Base-by-base conservation (phyloP, 64 coral and sea anemone genomes). In the Montipora efflorescens region DNA sequence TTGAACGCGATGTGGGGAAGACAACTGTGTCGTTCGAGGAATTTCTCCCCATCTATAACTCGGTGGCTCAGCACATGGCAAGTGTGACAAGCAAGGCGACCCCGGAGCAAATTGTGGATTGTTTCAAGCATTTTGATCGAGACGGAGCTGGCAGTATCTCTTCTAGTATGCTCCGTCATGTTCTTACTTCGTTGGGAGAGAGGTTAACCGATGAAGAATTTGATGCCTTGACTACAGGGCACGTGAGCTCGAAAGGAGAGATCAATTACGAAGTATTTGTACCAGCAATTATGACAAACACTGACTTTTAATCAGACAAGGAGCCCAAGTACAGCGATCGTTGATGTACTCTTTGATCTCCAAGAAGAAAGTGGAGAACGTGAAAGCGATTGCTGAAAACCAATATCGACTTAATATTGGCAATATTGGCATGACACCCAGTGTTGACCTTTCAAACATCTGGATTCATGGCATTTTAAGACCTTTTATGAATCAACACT, bases 71-170 rank as follows among this genome's bases (percentile, higher is more conserved):
- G 70, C 97, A 95, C 72, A 92, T 90, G 46, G 48, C 89, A 2
- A 89, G 84, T n/a, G 93, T 87, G 2, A 78, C 75, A 5, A 89
- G 96, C 47, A 98, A 93, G 43, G 71, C 87, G 0, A 91, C 83
- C 14, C 88, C 94, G 4, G 97, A 99, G 67, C 90, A 92, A 12
- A 91, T 99, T n/a, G 91, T 94, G 50, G 97, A 99, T 78, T 96
- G 97, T 87, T 90, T 99, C 47, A 95, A 95, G 48, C 92, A 99
- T 55, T 99, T 99, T 59, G 97, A 99, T 77, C 81, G 95, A 16
- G 91, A 93, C 3, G 77, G 91, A 47, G 95, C 83, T 19, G 97
- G 97, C 19, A 51, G 77, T 59, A 89, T 99, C 13, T 95, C 95
- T 23, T 93, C 95, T 4, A 93, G 94, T 28, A 94, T 96, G 71